Conservation (phyloP, 2,888 invertebrate genomes). For the Hedya salicella region DNA sequence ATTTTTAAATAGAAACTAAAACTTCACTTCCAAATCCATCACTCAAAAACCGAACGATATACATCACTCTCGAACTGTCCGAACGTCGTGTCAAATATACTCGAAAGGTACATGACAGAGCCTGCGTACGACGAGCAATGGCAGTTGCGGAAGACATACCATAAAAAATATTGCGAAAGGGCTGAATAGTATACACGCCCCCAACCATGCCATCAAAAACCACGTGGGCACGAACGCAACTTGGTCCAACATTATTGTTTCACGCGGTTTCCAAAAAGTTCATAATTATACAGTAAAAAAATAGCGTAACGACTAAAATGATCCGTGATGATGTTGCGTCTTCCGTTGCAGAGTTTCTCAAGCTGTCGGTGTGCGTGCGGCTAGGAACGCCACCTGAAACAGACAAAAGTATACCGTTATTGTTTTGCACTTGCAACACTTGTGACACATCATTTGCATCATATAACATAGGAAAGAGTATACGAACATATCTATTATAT, state of each 20-base stretch:
- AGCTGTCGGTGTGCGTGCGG: conserved; percentile 60
- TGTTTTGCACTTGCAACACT: conserved; percentile 41
- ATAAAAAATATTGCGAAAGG: conserved; percentile 88
- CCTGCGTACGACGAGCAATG: conserved; percentile 87
- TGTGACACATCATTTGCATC: conserved; percentile 17
- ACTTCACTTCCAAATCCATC: conserved; percentile 26
- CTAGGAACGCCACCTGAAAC: conserved; percentile 82
- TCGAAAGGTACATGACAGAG: conserved; percentile 88
- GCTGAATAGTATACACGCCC: conserved; percentile 87
- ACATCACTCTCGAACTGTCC: conserved; percentile 27
- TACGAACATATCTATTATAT: neutral
- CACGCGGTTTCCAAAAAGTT: conserved; percentile 60
- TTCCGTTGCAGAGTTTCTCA: conserved; percentile 52
- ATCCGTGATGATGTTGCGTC: conserved; percentile 51
- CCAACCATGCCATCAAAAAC: conserved; percentile 87
- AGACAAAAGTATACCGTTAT: conserved; percentile 47
- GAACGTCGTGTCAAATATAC: conserved; percentile 78
- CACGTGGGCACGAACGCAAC: conserved; percentile 80
- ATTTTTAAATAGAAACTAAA: conserved; percentile 11
- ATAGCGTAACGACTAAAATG: conserved; percentile 54
- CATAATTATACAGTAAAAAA: conserved; percentile 60
- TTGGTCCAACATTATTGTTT: conserved; percentile 74
- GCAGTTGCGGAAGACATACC: conserved; percentile 88
- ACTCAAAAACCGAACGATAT: conserved; percentile 8
- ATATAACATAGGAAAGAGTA: conserved; percentile 1